A percentile compares a stretch with the other conserved stretches of the same genome.
These are phyloP conservation scores for Atta texana DNA, from an alignment of 1,140 invertebrate genomes.

Conservation along the genomic window DNA sequence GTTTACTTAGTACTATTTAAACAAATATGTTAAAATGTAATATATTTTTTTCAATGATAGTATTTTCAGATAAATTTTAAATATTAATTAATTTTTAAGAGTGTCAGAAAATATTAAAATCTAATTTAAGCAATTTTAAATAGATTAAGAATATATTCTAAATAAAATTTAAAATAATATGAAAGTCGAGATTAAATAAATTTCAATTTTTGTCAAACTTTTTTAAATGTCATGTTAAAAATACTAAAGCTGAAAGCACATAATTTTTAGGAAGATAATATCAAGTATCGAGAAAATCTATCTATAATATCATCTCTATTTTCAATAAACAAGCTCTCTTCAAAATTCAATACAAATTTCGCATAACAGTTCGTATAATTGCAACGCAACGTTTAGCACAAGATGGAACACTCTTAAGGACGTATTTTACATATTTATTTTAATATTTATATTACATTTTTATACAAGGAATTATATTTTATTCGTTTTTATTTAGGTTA, in stretches of 20 bases:
- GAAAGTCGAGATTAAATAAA: not conserved
- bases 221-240: not conserved
- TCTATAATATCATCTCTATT: not conserved
- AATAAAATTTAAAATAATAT: not conserved
- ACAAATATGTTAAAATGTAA: too few relatives aligned
- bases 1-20: too few relatives aligned
- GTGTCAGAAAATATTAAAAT: not conserved
- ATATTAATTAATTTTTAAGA: not conserved
- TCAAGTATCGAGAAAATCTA: constrained; percentile 4
- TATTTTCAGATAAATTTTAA: not conserved
- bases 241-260: not conserved
- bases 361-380: not conserved
- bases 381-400: not conserved
- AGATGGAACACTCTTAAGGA: not conserved
- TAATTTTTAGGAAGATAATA: not conserved
- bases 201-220: not conserved
- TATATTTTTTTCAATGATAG: too few relatives aligned
- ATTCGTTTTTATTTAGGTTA: constrained; percentile 5
- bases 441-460: constrained; percentile 1
- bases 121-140: not conserved
- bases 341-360: not conserved
- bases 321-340: constrained; percentile 4
- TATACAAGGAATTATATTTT: not conserved
- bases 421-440: not conserved
- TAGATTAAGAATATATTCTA: not conserved